phyloP scores from a whole-genome alignment of 2,797 vertebrate species.

The Cephalopachus bancanus region DNA sequence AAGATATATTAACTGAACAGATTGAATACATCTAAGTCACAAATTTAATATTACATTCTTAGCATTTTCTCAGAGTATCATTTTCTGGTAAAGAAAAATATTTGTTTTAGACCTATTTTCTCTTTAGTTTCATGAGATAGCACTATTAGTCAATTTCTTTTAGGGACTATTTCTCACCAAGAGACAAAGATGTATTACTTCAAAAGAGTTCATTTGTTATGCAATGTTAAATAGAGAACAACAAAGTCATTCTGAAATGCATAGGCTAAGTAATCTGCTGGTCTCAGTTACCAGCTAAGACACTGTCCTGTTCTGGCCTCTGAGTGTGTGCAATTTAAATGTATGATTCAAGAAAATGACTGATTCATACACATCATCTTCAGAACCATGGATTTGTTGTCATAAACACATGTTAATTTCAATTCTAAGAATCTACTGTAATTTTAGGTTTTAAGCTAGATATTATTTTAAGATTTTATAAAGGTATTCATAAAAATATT shows the following conservation, averaged over 20 bases:
- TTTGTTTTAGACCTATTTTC: not conserved
- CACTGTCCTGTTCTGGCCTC: not conserved
- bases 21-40: not conserved
- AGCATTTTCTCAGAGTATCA: not conserved
- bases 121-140: not conserved
- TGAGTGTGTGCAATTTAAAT: not conserved
- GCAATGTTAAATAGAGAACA: not conserved
- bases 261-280: not conserved
- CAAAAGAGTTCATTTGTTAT: not conserved
- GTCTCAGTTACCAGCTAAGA: not conserved
- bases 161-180: not conserved
- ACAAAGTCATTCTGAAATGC: constrained; percentile 6
- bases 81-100: not conserved
- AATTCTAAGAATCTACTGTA: not conserved
- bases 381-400: not conserved
- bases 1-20: not conserved
- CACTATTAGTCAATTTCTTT: not conserved
- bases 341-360: not conserved
- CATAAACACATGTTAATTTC: constrained; percentile 28
- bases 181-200: not conserved
- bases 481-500: constrained; percentile 16
- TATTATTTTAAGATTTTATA: constrained; percentile 16
- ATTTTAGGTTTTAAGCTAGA: constrained; percentile 1
- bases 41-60: constrained; percentile 1
- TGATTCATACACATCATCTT: not conserved